Conservation (phyloP, 1,140 invertebrate species). For the Diploscapter pachys region DNA sequence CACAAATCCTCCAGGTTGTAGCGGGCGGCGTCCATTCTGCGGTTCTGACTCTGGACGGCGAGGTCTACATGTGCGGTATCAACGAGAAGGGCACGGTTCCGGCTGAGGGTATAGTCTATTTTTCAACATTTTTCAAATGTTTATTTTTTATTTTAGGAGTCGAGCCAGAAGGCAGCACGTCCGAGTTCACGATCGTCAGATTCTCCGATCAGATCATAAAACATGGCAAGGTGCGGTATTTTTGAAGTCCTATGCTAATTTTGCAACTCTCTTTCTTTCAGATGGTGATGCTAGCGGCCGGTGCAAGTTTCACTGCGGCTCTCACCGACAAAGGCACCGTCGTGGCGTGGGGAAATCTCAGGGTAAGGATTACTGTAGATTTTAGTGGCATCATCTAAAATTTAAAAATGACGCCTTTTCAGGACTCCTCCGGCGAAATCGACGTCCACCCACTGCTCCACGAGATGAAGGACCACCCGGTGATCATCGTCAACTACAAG, state of each 20-base stretch:
- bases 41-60: conserved; percentile 46
- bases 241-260: not conserved
- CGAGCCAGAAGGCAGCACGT: conserved; percentile 49
- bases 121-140: not conserved
- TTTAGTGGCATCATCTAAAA: conserved; percentile 4
- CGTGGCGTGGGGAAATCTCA: conserved; percentile 55
- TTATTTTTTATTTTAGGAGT: conserved; percentile 26
- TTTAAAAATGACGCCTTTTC: conserved; percentile 11
- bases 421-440: conserved; percentile 48
- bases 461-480: conserved; percentile 51
- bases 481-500: conserved; percentile 45
- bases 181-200: conserved; percentile 45
- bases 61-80: conserved; percentile 49
- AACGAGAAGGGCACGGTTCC: conserved; percentile 58
- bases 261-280: conserved; percentile 27
- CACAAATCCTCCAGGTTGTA: conserved; percentile 37
- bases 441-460: conserved; percentile 45
- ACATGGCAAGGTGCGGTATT: conserved; percentile 44
- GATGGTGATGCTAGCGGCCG: conserved; percentile 54
- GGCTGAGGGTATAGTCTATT: conserved; percentile 35
- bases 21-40: conserved; percentile 56
- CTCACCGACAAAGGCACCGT: conserved; percentile 52
- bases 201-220: conserved; percentile 42
- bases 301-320: conserved; percentile 53
- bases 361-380: conserved; percentile 15